Evolutionary conservation across 2,113 vertebrate species (phyloP).

Genomic region (Kryptolebias marmoratus): DNA sequence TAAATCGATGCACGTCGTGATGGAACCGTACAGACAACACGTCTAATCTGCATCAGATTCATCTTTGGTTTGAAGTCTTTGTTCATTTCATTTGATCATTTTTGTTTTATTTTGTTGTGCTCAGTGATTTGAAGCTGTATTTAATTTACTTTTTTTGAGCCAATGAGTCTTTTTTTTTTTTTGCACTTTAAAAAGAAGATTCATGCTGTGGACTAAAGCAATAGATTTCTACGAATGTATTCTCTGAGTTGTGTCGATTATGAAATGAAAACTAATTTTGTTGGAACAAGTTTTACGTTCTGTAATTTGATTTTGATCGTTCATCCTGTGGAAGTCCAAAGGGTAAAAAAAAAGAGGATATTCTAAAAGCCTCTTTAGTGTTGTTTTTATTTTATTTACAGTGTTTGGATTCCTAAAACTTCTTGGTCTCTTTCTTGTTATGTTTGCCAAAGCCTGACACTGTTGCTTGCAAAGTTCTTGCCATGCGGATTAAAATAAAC

Average conservation of each 20-base stretch:
- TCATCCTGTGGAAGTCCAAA: constrained; percentile 1
- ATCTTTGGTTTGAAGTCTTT: constrained; percentile 7
- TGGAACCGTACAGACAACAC: constrained; percentile 14
- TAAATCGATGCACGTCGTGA: constrained; percentile 30
- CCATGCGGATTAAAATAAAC: neutral
- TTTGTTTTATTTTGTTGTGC: constrained; percentile 20
- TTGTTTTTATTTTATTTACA: neutral
- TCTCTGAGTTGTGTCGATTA: constrained; percentile 8
- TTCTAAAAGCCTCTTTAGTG: constrained; percentile 6
- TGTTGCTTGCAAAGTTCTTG: constrained; percentile 4
- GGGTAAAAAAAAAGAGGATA: neutral
- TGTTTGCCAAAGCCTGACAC: constrained; percentile 1
- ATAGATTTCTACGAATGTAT: constrained; percentile 56
- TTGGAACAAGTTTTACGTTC: constrained; percentile 7
- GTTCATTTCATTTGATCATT: constrained; percentile 21
- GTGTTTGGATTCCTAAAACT: constrained; percentile 2
- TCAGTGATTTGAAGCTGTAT: constrained; percentile 22
- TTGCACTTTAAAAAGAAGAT: constrained; percentile 62
- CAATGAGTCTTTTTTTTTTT: constrained; percentile 34
- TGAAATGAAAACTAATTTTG: constrained; percentile 12
- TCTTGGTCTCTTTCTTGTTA: constrained; percentile 8
- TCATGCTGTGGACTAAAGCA: constrained; percentile 57
- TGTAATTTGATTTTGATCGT: constrained; percentile 12
- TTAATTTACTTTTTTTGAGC: constrained; percentile 44
- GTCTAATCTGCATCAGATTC: constrained; percentile 19